Evolutionary conservation across 2,888 invertebrate species (phyloP).

Genomic region (Cephus nigrinus): DNA sequence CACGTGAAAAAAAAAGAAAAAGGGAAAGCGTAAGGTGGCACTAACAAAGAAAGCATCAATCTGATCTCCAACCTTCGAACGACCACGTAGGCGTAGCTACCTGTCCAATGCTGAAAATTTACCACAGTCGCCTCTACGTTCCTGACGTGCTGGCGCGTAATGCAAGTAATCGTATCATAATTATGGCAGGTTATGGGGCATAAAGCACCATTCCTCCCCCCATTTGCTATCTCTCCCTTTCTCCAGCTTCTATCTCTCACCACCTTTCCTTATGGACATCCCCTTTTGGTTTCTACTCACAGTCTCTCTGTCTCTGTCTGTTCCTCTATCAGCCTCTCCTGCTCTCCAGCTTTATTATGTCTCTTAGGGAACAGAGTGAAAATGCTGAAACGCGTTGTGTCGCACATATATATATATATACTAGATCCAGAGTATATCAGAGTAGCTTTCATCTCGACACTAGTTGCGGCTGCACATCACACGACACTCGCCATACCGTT

Average conservation of each 20-base stretch:
- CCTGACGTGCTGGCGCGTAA: not conserved
- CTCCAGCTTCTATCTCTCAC: constrained; percentile 9
- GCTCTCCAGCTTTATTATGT: not conserved
- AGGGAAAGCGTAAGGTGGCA: not conserved
- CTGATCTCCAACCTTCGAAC: not conserved
- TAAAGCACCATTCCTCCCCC: constrained; percentile 13
- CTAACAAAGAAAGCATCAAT: not conserved
- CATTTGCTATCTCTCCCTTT: not conserved
- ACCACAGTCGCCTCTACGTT: not conserved
- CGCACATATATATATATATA: not conserved
- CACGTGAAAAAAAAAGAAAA: not conserved
- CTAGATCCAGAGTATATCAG: too few relatives aligned
- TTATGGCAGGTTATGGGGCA: constrained; percentile 39
- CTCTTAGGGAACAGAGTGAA: not conserved
- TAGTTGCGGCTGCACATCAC: not conserved
- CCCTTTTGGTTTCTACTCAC: not conserved
- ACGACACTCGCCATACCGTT: not conserved
- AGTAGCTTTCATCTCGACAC: not conserved
- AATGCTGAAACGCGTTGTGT: not conserved
- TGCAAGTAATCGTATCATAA: constrained; percentile 35
- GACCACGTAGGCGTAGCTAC: not conserved
- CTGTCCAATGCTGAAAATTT: not conserved
- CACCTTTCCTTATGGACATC: not conserved
- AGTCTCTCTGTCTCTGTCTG: not conserved
- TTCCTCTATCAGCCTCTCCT: not conserved